Conservation (phyloP, 2,113 vertebrate species). For the Coregonus clupeaformis region DNA sequence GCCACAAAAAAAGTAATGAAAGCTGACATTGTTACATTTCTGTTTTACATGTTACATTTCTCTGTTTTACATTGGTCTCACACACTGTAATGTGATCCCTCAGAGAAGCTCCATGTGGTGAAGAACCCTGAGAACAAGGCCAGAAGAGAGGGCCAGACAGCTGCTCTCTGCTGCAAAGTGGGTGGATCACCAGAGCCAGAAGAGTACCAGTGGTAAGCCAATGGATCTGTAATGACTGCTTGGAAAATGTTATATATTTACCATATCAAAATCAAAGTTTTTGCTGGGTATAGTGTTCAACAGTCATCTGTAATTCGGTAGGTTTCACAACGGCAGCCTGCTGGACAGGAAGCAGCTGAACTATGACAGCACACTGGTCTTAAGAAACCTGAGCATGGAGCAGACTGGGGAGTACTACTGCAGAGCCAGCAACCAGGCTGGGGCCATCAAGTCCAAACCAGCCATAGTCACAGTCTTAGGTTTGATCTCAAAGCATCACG, state of each 20-base stretch:
- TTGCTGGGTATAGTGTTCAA: not conserved
- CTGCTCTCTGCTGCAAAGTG: conserved; percentile 88
- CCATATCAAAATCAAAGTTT: not conserved
- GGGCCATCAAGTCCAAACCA: conserved; percentile 82
- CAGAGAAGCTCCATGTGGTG: conserved; percentile 86
- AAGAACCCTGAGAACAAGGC: conserved; percentile 84
- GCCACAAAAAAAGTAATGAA: not conserved
- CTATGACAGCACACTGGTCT: conserved; percentile 80
- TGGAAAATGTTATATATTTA: not conserved
- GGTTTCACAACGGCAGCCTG: conserved; percentile 90
- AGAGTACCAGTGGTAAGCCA: conserved; percentile 86
- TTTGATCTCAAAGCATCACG: conserved; percentile 56
- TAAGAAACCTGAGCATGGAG: conserved; percentile 79
- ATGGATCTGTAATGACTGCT: not conserved
- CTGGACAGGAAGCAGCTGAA: conserved; percentile 72
- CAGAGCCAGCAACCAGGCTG: conserved; percentile 84
- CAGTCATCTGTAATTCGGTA: conserved; percentile 51
- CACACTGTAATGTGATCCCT: not conserved
- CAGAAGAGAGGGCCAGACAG: conserved; percentile 83
- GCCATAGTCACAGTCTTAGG: conserved; percentile 85
- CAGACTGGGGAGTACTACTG: conserved; percentile 92
- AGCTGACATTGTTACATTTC: no score
- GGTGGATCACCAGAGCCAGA: conserved; percentile 79
- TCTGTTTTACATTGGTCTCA: not conserved
- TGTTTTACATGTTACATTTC: no score